Conservation (phyloP, 2,113 vertebrate species). For the Perca schrenkii region DNA sequence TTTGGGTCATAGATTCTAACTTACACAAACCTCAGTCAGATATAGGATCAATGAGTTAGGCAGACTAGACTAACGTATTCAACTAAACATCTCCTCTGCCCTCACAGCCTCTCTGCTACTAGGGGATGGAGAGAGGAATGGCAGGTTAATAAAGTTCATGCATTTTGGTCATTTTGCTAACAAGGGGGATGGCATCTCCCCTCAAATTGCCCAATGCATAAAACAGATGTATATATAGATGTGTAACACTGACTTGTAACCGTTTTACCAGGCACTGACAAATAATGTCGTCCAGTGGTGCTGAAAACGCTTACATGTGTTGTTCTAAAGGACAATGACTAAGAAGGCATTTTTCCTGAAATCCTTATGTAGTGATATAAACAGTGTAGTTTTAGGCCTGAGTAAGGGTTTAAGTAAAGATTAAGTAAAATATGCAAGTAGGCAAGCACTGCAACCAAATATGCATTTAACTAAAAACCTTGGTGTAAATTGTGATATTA, state of each 20-base stretch:
- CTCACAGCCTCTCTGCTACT: no score
- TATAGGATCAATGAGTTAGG: no score
- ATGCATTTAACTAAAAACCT: slow-evolving; percentile 27
- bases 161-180: no score
- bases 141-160: no score
- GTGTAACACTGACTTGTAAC: not conserved
- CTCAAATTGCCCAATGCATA: not conserved
- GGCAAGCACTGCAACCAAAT: slow-evolving; percentile 24
- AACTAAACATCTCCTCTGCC: no score
- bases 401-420: not conserved
- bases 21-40: no score
- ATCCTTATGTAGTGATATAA: not conserved
- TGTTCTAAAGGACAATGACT: not conserved
- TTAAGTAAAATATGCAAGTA: slow-evolving; percentile 18
- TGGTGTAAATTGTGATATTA: slow-evolving; percentile 38
- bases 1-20: no score
- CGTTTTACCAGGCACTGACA: not conserved
- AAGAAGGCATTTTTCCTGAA: not conserved
- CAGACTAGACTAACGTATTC: no score
- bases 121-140: no score
- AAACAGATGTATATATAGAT: not conserved
- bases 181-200: no score
- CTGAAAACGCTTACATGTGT: not conserved
- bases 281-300: not conserved
- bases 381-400: not conserved